phyloP scores from a whole-genome alignment of 2,797 vertebrate genomes.

The Alca torda region DNA sequence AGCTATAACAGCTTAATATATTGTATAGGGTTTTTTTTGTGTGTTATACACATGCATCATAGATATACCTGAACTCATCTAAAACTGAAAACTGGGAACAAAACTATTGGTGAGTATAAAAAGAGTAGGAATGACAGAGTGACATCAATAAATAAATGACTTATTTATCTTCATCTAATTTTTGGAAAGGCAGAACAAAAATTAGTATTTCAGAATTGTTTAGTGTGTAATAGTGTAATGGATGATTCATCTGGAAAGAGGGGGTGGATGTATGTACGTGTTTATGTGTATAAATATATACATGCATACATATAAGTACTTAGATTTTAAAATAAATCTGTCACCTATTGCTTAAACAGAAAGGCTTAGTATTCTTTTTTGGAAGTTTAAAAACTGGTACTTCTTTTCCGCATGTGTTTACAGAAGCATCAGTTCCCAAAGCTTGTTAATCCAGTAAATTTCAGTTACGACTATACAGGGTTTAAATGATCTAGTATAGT shows the following conservation, averaged over 20 bases:
- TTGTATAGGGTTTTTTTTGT: rapidly evolving
- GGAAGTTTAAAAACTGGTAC: background rate
- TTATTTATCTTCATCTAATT: background rate
- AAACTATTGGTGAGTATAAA: background rate
- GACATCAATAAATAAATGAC: background rate
- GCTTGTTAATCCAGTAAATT: background rate
- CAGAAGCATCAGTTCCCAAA: background rate
- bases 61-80: background rate
- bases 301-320: background rate
- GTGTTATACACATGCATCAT: background rate
- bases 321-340: background rate
- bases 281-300: background rate
- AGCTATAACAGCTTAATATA: background rate
- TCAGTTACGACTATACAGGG: background rate
- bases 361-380: background rate
- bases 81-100: background rate
- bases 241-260: background rate
- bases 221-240: background rate
- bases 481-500: background rate
- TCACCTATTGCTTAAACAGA: background rate
- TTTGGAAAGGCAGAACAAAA: background rate
- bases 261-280: background rate
- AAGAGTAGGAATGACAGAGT: background rate
- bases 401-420: background rate
- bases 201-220: background rate